These are phyloP conservation scores for Actinemys pallida DNA, from an alignment of 2,113 vertebrate genomes.

Conservation along the genomic window DNA sequence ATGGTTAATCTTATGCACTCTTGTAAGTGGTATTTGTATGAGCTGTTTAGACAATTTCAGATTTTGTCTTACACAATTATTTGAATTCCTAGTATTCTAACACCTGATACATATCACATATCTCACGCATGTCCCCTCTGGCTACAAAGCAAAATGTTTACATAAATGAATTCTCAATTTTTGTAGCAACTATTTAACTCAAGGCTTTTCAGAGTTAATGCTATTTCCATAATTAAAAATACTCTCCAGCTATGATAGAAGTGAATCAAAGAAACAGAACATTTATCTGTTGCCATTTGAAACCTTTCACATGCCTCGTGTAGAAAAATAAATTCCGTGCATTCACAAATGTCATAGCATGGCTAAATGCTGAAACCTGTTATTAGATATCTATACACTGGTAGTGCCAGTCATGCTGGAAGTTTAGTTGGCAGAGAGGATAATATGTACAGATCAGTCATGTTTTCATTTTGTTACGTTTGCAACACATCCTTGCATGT, in stretches of 20 bases:
- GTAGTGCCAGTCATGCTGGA: not conserved
- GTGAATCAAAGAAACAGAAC: not conserved
- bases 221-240: constrained; percentile 50
- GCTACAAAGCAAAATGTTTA: constrained; percentile 40
- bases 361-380: not conserved
- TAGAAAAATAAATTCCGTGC: not conserved
- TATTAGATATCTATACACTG: not conserved
- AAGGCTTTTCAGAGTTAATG: constrained; percentile 25
- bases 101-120: not conserved
- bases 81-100: constrained; percentile 37
- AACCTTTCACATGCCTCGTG: constrained; percentile 19
- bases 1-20: not conserved
- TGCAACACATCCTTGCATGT: constrained; percentile 22
- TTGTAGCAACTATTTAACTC: constrained; percentile 20
- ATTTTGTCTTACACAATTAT: not conserved
- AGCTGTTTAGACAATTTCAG: not conserved
- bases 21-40: not conserved
- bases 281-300: not conserved
- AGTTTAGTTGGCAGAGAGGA: constrained; percentile 16
- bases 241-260: not conserved
- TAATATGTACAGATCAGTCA: not conserved
- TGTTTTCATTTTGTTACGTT: constrained; percentile 60
- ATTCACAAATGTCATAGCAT: not conserved
- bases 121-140: constrained; percentile 15
- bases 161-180: constrained; percentile 19